phyloP scores from a whole-genome alignment of 2,113 vertebrate species.

The Tylochromis polylepis region DNA sequence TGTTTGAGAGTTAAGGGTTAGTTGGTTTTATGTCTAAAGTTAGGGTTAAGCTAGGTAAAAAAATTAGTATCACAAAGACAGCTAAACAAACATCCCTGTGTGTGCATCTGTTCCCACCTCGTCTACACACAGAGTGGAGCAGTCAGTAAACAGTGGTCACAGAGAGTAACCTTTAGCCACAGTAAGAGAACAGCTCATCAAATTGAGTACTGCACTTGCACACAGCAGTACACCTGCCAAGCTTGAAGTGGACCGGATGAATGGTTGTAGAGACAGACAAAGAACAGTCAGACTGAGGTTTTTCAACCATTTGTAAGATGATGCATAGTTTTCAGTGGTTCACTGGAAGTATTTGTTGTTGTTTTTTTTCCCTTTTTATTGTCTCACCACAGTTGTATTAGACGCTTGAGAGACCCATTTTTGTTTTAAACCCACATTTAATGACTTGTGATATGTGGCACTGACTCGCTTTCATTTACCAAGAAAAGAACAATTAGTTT shows the following conservation, averaged over 20 bases:
- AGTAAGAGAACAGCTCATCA: neutral
- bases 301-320: neutral
- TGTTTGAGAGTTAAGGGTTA: neutral
- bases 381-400: neutral
- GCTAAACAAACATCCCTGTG: neutral
- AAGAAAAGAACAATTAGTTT: conserved; percentile 13
- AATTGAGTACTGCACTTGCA: neutral
- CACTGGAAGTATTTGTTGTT: neutral
- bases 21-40: neutral
- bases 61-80: neutral
- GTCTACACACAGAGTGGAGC: neutral
- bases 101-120: neutral
- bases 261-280: neutral
- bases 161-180: neutral
- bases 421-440: neutral
- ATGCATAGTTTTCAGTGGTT: neutral
- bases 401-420: neutral
- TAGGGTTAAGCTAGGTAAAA: neutral
- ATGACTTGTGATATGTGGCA: neutral
- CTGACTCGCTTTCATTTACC: conserved; percentile 11
- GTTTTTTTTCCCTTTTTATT: neutral
- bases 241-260: neutral
- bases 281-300: neutral
- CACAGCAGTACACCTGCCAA: neutral
- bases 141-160: neutral